Evolutionary conservation across 2,888 invertebrate genomes (phyloP), one percentile per base, ranked within the genome.

Genomic region (Isoperla grammatica): DNA sequence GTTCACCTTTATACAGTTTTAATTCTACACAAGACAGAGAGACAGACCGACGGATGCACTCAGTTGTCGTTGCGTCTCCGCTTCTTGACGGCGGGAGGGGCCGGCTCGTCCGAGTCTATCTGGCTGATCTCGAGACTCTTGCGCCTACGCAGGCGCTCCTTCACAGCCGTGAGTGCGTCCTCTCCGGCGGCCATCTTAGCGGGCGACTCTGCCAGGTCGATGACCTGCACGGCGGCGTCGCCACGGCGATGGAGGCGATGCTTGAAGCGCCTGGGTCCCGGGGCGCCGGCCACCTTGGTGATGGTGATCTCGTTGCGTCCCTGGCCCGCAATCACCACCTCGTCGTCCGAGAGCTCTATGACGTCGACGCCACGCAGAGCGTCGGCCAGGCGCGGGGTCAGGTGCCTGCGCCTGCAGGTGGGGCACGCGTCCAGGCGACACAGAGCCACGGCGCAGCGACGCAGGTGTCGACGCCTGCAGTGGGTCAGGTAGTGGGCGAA

Each of bases 321-420:
- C 42, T 65, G 64, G 19, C 63, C 63, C 19, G 62, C 64, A 54
- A 64, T 61, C 23, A 64, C 64, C 35, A 62, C 61, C 43, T 67
- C 67, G 50, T 67, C 67, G 40, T 66, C 67, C 22, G 65, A 65
- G 13, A 67, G 62, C 57, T 67, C 67, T 43, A 67, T 66, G 15
- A 67, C 63, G 56, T 66, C 66, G 8, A 66, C 67, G 29, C 64
- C 62, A 35, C 57, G 58, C 13, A 63, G 15, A 40, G 22, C 57
- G 20, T 61, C 60, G 11, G 61, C 43, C 29, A 63, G 53, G 1
- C 42, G 50, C 45, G 56, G 37, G 15, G 63, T 61, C 3, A 60
- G 37, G 40, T 61, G 57, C 22, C 57, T 55, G 13, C 56, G 49
- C 39, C 56, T 60, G 48, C 65, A 65, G 35, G 63, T 63, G 37